Base-by-base conservation (phyloP, 2,797 vertebrate genomes). In the Gouania willdenowi region DNA sequence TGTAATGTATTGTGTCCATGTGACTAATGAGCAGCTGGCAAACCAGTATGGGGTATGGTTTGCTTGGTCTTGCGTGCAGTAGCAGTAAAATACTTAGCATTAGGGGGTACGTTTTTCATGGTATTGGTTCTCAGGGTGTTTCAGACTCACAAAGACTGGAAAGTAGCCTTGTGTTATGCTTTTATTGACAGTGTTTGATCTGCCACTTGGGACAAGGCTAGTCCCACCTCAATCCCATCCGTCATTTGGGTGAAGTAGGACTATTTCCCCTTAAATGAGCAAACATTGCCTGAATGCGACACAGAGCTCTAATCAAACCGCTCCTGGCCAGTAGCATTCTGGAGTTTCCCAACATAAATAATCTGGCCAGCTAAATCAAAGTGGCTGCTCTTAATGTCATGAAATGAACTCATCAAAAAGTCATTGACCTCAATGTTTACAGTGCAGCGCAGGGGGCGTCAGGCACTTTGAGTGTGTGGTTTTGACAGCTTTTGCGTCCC, bases 171-270 rank as follows among this genome's bases (percentile, higher is more conserved):
- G 76, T 75, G 66, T 67, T 60, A 51, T 34, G 66, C 47, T 51
- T 72, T 81, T 81, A 83, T 75, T 57, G 68, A 60, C 25, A 29
- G 27, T 13, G 74, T 85, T 87, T 85, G 81, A 87, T 86, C 80
- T 82, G 66, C 71, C 64, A 80, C 65, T 46, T 41, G 29, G 50
- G 59, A 39, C 48, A 61, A 58, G 50, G 61, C 62, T 71, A 66
- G 63, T 14, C 28, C 70, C 60, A 73, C 16, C 41, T 47, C 39
- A 54, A 82, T 83, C 79, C 75, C 75, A 80, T 45, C 38, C 71
- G 56, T 47, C 28, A 38, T 61, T 3, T 18, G 27, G 32, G 21
- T 24, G 69, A 52, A 20, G 29, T 25, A 39, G 48, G 39, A 47
- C 37, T 29, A 11, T 21, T 31, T 22, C 30, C 11, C 16, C 10